A percentile compares a stretch with the other conserved stretches of the same genome.
phyloP scores from a whole-genome alignment of 2,797 vertebrate species.

The Limosa lapponica region DNA sequence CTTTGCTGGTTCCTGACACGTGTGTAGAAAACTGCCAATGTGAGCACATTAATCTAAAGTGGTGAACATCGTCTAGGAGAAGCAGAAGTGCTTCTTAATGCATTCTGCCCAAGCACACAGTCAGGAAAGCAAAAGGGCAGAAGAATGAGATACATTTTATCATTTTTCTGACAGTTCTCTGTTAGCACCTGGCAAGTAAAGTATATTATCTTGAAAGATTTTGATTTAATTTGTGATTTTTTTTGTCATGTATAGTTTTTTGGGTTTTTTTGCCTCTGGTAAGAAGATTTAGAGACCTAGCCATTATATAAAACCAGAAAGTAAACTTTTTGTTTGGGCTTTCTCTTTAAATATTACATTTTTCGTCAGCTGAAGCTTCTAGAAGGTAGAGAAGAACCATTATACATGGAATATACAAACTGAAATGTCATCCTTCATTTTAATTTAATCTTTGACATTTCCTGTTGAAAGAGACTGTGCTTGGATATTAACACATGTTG shows the following conservation, averaged over 20 bases:
- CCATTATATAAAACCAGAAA: not conserved
- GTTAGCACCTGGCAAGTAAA: not conserved
- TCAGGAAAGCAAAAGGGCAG: not conserved
- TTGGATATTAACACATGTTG: conserved; percentile 9
- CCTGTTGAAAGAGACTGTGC: conserved; percentile 17
- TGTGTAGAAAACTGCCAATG: not conserved
- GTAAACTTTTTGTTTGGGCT: not conserved
- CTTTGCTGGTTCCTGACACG: rapidly evolving
- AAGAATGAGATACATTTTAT: not conserved
- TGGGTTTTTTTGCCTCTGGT: not conserved
- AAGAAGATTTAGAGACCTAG: not conserved
- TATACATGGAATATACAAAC: not conserved
- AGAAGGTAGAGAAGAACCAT: not conserved
- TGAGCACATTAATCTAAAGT: not conserved
- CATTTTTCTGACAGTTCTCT: not conserved
- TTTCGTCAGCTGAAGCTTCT: not conserved
- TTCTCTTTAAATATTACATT: not conserved
- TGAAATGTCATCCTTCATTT: conserved; percentile 48
- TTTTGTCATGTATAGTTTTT: not conserved
- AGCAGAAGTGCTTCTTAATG: not conserved
- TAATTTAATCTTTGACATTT: conserved; percentile 46
- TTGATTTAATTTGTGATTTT: not conserved
- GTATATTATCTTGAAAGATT: not conserved
- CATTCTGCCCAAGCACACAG: not conserved
- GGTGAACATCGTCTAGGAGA: not conserved